phyloP scores from a whole-genome alignment of 2,888 invertebrate species.

The Acleris holmiana region DNA sequence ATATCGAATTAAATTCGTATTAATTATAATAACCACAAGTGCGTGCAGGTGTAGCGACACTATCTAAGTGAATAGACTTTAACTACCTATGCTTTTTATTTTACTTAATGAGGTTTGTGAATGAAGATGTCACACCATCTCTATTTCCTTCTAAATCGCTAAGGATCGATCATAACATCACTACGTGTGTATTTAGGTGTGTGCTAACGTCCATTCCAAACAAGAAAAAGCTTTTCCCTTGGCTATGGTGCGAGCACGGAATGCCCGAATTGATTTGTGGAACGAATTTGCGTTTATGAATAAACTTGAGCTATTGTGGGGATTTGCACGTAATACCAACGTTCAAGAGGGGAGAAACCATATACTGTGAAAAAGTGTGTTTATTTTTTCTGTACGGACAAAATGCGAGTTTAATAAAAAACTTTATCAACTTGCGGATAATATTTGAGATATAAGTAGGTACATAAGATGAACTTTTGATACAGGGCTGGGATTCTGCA shows the following conservation, averaged over 20 bases:
- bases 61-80: no score
- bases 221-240: slow-evolving; percentile 40
- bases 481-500: no score
- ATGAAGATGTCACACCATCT: slow-evolving; percentile 2
- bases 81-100: no score
- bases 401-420: no score
- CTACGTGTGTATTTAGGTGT: slow-evolving; percentile 27
- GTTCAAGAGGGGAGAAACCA: not conserved
- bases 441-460: no score
- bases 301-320: slow-evolving; percentile 19
- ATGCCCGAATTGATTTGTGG: slow-evolving; percentile 22
- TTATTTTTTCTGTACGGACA: no score
- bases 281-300: slow-evolving; percentile 24
- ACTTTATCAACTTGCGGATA: no score
- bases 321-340: slow-evolving; percentile 1
- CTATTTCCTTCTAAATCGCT: slow-evolving; percentile 12
- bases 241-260: slow-evolving; percentile 4
- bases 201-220: slow-evolving; percentile 31
- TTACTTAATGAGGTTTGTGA: no score
- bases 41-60: no score
- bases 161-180: slow-evolving; percentile 25
- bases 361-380: not conserved
- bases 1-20: no score
- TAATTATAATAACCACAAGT: no score
- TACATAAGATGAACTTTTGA: no score